Conservation (phyloP, 2,888 invertebrate species). For the Dryadula phaetusa region DNA sequence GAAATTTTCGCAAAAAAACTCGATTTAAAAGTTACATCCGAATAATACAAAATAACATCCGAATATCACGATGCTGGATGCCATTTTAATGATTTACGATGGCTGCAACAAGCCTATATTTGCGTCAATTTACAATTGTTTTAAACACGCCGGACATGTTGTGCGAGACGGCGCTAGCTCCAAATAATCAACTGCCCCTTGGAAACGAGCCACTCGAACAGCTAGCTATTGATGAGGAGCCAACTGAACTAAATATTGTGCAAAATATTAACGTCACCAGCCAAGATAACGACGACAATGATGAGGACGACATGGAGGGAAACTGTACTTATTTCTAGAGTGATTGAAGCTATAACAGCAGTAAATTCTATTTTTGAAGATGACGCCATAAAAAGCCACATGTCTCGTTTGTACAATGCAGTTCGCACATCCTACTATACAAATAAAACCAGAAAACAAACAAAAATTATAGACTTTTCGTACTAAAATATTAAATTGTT, state of each 20-base stretch:
- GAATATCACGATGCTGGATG: constrained; percentile 42
- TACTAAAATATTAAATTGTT: constrained; percentile 25
- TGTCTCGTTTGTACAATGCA: constrained; percentile 28
- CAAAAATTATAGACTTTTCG: constrained; percentile 17
- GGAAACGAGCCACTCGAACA: not conserved
- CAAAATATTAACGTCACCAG: constrained; percentile 32
- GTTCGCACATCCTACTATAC: constrained; percentile 28
- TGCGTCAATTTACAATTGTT: constrained; percentile 30
- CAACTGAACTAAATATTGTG: constrained; percentile 33
- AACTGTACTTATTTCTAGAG: not conserved
- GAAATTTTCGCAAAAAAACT: constrained; percentile 44
- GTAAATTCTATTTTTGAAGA: constrained; percentile 6
- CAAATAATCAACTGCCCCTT: constrained; percentile 3
- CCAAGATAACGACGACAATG: constrained; percentile 27
- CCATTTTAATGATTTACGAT: constrained; percentile 43
- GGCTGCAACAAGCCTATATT: constrained; percentile 35
- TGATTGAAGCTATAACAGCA: constrained; percentile 6
- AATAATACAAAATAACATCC: constrained; percentile 33
- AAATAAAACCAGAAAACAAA: constrained; percentile 28
- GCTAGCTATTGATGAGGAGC: constrained; percentile 26
- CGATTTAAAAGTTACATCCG: constrained; percentile 41
- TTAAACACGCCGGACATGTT: constrained; percentile 46
- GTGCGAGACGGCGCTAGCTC: constrained; percentile 36
- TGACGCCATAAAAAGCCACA: constrained; percentile 18
- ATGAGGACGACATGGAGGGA: constrained; percentile 28